Evolutionary conservation across 2,888 invertebrate genomes (phyloP).

Genomic region (Leucozona laternaria): DNA sequence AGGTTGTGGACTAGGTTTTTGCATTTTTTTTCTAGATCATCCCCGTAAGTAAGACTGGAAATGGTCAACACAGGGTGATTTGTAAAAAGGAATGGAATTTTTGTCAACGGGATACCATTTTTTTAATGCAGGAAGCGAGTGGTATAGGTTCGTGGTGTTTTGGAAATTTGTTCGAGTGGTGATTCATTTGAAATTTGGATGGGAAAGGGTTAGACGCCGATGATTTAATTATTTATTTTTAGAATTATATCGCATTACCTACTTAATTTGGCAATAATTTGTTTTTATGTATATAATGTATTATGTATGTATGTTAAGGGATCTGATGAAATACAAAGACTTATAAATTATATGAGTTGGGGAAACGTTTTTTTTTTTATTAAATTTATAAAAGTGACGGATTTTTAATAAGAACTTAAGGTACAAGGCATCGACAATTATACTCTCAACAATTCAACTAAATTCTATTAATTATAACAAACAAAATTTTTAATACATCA

Average conservation of each 20-base stretch:
- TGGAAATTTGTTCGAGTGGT: constrained; percentile 28
- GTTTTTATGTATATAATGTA: too few relatives aligned
- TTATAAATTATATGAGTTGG: background rate
- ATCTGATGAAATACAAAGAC: background rate
- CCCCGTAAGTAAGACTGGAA: constrained; percentile 30
- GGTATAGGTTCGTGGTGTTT: background rate
- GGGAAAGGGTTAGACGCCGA: background rate
- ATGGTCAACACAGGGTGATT: constrained; percentile 66
- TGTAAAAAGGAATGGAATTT: background rate
- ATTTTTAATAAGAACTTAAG: too few relatives aligned
- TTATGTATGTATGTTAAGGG: too few relatives aligned
- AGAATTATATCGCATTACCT: background rate
- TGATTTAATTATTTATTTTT: constrained; percentile 28
- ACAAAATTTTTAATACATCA: too few relatives aligned
- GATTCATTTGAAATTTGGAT: constrained; percentile 32
- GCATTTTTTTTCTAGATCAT: constrained; percentile 28
- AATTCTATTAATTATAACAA: too few relatives aligned
- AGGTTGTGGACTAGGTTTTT: constrained; percentile 38
- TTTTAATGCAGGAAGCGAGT: background rate
- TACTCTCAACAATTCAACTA: too few relatives aligned
- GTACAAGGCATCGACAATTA: too few relatives aligned
- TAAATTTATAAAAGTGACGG: background rate
- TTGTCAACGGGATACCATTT: background rate
- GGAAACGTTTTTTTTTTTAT: background rate
- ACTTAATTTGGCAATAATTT: background rate